Base-by-base conservation (phyloP, 1,140 invertebrate species). In the Zaprionus lachaisei region DNA sequence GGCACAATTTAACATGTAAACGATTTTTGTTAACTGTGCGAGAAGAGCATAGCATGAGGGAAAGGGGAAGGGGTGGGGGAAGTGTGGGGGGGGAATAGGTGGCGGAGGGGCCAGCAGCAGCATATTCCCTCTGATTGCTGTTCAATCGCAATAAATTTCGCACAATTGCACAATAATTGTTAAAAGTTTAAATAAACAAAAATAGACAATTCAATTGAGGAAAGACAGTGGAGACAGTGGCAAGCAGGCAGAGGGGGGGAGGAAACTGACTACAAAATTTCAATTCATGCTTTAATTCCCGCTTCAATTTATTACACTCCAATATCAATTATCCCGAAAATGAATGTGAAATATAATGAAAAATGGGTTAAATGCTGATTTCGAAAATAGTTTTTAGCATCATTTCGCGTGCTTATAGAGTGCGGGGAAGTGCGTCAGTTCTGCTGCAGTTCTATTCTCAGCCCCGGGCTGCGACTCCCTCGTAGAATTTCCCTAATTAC, bases 81-180 rank as follows among this genome's bases (percentile, higher is more conserved):
- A 38, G 22, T 1, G 44, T 49, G 17, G 20, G 17, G 44, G 56
- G 17, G 20, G 17, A 26, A 20, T 14, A 20, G 44, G 56, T 17
- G 20, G 17, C 20, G n/a, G 12, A 20, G 28, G 17, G 55, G 6
- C 15, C 24, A 12, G 31, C 7, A 24, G 31, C 26, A n/a, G 72
- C 66, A 41, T 73, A 54, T 77, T 69, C 79, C 60, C 61, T 80
- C 81, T 90, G 85, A 91, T 91, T 91, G 83, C 83, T 69, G 89
- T 84, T 91, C 87, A 89, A 91, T 91, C 79, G 87, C 89, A 91
- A 91, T 91, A 91, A 91, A 91, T 91, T 91, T 91, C 83, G 81
- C 81, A 79, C 87, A 91, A 87, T 91, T 91, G 89, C 87, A 91
- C 87, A 91, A 91, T 91, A 91, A 91, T 91, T 91, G 87, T 91